These are phyloP conservation scores for Dynastes maya DNA, from an alignment of 2,888 invertebrate genomes.

Conservation along the genomic window DNA sequence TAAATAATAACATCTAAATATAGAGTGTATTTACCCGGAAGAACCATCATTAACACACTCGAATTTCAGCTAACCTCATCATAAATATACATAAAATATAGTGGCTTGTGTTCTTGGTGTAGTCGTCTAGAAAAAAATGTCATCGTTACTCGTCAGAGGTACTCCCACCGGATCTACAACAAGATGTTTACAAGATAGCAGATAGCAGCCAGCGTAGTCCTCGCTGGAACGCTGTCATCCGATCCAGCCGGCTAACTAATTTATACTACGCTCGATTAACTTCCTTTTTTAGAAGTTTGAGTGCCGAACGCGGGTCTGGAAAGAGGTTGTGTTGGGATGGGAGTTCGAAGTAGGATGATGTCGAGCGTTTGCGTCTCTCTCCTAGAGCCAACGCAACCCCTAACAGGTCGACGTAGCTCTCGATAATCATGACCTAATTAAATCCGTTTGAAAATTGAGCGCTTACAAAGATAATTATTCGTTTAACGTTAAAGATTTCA, in stretches of 20 bases:
- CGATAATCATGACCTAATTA: too few species aligned
- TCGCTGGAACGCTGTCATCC: slow-evolving; percentile 46
- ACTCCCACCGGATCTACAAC: slow-evolving; percentile 56
- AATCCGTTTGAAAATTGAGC: too few species aligned
- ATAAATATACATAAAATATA: slow-evolving; percentile 58
- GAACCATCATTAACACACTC: too few species aligned
- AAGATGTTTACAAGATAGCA: slow-evolving; percentile 58
- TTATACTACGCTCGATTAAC: slow-evolving; percentile 52
- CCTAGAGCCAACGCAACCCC: too few species aligned
- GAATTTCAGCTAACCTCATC: not conserved
- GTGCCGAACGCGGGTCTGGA: slow-evolving; percentile 1
- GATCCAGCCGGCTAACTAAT: slow-evolving; percentile 56
- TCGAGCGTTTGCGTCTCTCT: not conserved
- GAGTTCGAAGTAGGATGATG: not conserved
- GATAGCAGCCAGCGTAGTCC: slow-evolving; percentile 20
- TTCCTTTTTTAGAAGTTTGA: slow-evolving; percentile 36
- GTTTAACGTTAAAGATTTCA: too few species aligned
- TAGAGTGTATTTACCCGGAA: too few species aligned
- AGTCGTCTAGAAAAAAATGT: slow-evolving; percentile 61
- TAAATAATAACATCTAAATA: too few species aligned
- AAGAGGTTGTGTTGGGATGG: not conserved
- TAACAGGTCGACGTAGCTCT: too few species aligned
- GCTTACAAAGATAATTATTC: too few species aligned
- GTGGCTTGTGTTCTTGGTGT: slow-evolving; percentile 55
- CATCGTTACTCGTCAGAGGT: slow-evolving; percentile 55